A percentile compares a stretch with the other conserved stretches of the same genome.
These are phyloP conservation scores for Priocnemis perturbator DNA, from an alignment of 2,888 invertebrate species.

Conservation along the genomic window DNA sequence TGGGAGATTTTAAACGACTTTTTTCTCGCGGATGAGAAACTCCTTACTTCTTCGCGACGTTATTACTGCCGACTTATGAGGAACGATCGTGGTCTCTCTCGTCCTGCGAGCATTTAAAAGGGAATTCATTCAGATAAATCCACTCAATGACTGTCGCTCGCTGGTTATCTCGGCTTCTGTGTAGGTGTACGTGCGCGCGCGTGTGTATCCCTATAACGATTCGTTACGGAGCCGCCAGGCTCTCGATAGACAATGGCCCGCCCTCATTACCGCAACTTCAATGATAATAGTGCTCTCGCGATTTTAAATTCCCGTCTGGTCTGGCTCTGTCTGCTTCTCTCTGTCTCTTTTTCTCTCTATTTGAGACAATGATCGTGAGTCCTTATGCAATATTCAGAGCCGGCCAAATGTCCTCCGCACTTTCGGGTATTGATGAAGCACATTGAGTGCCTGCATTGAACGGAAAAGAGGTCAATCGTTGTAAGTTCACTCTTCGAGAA, in stretches of 20 bases:
- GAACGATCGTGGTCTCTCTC: no score
- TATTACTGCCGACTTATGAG: neutral
- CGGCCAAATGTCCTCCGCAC: no score
- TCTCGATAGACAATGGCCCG: constrained; percentile 45
- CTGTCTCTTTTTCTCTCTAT: constrained; percentile 3
- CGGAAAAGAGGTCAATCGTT: no score
- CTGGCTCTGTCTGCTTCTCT: constrained; percentile 8
- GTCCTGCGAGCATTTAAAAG: neutral
- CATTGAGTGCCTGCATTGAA: no score
- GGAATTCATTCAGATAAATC: constrained; percentile 9
- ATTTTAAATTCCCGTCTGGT: constrained; percentile 42
- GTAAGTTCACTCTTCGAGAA: no score
- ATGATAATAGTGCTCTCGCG: constrained; percentile 44
- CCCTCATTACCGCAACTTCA: constrained; percentile 53
- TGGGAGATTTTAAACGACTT: no score
- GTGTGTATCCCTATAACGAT: constrained; percentile 20
- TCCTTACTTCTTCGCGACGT: neutral
- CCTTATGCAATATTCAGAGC: neutral
- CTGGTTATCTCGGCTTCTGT: no score
- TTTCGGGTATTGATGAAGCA: no score
- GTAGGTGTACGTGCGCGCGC: neutral
- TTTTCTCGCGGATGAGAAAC: neutral
- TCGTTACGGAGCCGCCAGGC: constrained; percentile 46
- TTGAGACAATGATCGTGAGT: constrained; percentile 34
- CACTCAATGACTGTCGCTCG: constrained; percentile 1